Evolutionary conservation across 2,888 invertebrate genomes (phyloP).

Genomic region (Sarcophaga variegata): DNA sequence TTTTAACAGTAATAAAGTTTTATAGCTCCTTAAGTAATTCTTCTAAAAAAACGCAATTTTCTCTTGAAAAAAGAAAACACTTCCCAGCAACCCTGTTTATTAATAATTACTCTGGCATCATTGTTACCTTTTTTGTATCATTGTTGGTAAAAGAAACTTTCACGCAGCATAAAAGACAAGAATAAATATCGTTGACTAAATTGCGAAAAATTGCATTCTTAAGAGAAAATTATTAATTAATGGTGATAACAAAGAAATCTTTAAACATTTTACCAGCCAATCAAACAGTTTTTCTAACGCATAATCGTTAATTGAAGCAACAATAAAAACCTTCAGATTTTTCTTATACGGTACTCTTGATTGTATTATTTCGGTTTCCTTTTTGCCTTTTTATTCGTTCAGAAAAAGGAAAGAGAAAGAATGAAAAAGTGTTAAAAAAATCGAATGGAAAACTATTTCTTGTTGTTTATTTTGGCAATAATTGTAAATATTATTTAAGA

Average conservation of each 20-base stretch:
- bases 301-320: background rate
- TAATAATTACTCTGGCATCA: background rate
- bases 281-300: background rate
- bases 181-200: conserved; percentile 10
- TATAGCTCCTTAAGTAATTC: too few species aligned
- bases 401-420: background rate
- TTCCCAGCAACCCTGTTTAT: background rate
- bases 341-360: background rate
- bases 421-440: background rate
- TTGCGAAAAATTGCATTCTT: conserved; percentile 11
- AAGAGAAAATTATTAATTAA: conserved; percentile 6
- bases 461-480: background rate
- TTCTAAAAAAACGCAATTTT: too few species aligned
- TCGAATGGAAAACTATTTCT: background rate
- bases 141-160: conserved; percentile 36
- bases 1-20: too few species aligned
- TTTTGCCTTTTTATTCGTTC: background rate
- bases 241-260: background rate
- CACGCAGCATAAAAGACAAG: conserved; percentile 6
- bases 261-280: background rate
- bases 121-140: background rate
- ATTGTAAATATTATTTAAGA: background rate
- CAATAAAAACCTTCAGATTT: background rate
- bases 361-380: background rate
- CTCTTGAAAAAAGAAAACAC: background rate